Base-by-base conservation (phyloP, 1,140 invertebrate species). In the Philopotamus ludificatus region DNA sequence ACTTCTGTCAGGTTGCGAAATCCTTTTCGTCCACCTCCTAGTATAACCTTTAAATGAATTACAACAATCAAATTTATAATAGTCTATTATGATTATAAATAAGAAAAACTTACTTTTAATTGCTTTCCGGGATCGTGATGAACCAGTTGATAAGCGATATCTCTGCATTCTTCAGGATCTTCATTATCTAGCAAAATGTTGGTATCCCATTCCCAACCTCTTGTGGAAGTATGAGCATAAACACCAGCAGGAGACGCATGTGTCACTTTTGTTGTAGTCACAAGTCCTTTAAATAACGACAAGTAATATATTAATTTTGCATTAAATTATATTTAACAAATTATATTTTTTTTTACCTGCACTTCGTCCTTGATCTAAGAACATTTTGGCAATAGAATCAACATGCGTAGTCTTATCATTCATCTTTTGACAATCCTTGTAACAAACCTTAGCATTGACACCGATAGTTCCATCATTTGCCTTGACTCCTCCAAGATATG, bases 401-500 rank as follows among this genome's bases (percentile, higher is more conserved):
- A 90, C 80, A 64, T 84, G 81, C 55, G 82, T 80, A 10, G 72
- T 71, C 16, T 72, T 62, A 47, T 85, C 74, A 0, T 76, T 70
- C n/a, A 83, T 79, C 0, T 81, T 80, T 15, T 74, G 68, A 68
- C 89, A 87, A 67, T 88, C 82, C 3, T 78, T 73, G 9, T 78
- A 74, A 9, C 79, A 80, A 1, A 89, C 87, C 3, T 79, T 76
- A 0, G 83, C 86, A 60, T 84, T 85, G 8, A 94, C 81, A 0
- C 92, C 92, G 1, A 94, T 72, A 0, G 86, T 89, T 42, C 84
- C 88, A 18, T 82, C 81, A 73, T 93, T 92, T 0, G 84, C 83
- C 74, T 96, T 96, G 0, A 92, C 86, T 1, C 94, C 94, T 16
- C 85, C 82, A n/a, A 95, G 75, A 68, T 91, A 91, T 0, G 93